phyloP scores from a whole-genome alignment of 2,888 invertebrate genomes.

The Gonocerus acuteangulatus region DNA sequence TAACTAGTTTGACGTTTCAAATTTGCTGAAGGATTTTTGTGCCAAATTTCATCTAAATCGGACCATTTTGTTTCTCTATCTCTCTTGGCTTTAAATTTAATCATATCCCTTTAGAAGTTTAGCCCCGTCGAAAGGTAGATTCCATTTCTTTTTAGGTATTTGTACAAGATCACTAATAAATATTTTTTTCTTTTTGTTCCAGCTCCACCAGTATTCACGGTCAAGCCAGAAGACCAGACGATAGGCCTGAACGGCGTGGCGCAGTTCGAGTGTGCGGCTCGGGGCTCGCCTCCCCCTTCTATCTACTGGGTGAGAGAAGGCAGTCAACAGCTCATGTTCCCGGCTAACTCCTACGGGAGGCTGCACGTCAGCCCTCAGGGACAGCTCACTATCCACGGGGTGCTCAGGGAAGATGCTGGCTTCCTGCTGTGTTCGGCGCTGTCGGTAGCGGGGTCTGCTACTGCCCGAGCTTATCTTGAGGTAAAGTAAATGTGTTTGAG shows the following conservation, averaged over 20 bases:
- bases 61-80: too few relatives aligned
- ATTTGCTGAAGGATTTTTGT: too few relatives aligned
- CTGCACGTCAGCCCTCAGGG: conserved; percentile 57
- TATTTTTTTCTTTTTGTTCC: conserved; percentile 35
- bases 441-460: conserved; percentile 86
- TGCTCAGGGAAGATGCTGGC: conserved; percentile 62
- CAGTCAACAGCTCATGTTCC: conserved; percentile 66
- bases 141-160: too few relatives aligned
- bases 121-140: too few relatives aligned
- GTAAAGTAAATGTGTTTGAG: too few relatives aligned
- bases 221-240: conserved; percentile 77
- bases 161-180: too few relatives aligned
- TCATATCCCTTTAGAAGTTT: too few relatives aligned
- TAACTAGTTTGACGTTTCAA: too few relatives aligned
- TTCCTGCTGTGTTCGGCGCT: conserved; percentile 89
- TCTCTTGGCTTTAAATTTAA: too few relatives aligned
- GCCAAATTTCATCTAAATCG: too few relatives aligned
- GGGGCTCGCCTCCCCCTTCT: conserved; percentile 83
- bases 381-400: conserved; percentile 51
- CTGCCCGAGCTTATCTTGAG: conserved; percentile 78
- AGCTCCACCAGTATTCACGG: conserved; percentile 76
- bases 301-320: conserved; percentile 95
- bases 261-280: conserved; percentile 82
- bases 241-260: conserved; percentile 78
- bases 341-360: conserved; percentile 64